These are phyloP conservation scores for Embidobia sp. DNA, from an alignment of 2,888 invertebrate species.

Conservation along the genomic window DNA sequence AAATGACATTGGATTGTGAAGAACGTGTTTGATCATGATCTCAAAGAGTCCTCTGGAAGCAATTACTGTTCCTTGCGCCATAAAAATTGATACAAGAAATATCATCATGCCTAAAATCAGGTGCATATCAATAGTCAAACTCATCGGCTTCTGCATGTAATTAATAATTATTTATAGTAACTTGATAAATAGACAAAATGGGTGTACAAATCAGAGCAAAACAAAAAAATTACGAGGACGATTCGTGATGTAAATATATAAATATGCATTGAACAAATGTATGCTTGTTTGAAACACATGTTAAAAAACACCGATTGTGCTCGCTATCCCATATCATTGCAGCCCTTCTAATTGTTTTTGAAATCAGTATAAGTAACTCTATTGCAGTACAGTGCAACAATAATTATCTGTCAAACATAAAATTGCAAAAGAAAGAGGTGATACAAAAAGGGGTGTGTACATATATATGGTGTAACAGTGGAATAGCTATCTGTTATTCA, in stretches of 20 bases:
- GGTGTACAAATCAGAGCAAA: not conserved
- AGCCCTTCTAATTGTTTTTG: conserved; percentile 34
- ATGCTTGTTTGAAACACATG: conserved; percentile 13
- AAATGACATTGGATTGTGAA: conserved; percentile 86
- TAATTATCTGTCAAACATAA: conserved; percentile 2
- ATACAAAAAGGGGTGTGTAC: conserved; percentile 12
- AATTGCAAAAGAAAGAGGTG: conserved; percentile 1
- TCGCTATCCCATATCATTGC: conserved; percentile 62
- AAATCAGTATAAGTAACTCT: conserved; percentile 34
- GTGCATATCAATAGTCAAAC: conserved; percentile 55
- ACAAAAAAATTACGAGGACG: not conserved
- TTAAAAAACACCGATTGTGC: too few species aligned
- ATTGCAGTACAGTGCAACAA: conserved; percentile 49
- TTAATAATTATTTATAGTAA: not conserved
- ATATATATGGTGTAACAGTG: conserved; percentile 22
- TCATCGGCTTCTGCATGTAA: conserved; percentile 22
- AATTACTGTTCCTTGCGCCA: conserved; percentile 84
- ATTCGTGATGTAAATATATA: not conserved
- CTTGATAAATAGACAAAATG: not conserved
- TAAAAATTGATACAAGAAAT: conserved; percentile 83
- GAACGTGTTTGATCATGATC: conserved; percentile 83
- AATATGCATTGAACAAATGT: not conserved
- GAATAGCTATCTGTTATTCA: conserved; percentile 51
- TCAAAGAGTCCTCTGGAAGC: conserved; percentile 85
- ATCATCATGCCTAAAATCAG: conserved; percentile 82